Percentiles rank a stretch among this genome's conserved stretches.
phyloP scores from a whole-genome alignment of 2,113 vertebrate genomes.

The Grus americana region DNA sequence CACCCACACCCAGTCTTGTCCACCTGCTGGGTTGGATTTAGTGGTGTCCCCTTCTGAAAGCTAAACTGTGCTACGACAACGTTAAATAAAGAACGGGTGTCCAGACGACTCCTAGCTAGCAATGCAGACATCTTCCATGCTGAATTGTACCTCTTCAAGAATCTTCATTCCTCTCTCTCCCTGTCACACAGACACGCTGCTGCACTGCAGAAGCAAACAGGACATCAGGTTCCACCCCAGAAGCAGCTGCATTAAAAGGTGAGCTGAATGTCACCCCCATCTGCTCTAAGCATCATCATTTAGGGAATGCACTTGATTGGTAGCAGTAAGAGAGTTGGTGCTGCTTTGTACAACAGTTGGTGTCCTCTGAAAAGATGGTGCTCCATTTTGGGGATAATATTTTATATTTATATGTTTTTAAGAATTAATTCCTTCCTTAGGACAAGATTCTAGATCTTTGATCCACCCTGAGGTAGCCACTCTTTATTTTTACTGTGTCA shows the following conservation, averaged over 20 bases:
- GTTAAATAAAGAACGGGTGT: not conserved
- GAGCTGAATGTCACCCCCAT: not conserved
- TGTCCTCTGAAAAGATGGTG: not conserved
- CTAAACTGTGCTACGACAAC: not conserved
- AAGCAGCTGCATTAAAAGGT: not conserved
- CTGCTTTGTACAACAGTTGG: not conserved
- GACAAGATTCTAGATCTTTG: not conserved
- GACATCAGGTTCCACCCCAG: not conserved
- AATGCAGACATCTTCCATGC: not conserved
- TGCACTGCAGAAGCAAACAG: not conserved
- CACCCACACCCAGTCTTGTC: not conserved
- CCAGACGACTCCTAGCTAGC: not conserved
- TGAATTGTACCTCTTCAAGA: not conserved
- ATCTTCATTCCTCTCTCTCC: not conserved
- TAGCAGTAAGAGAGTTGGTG: not conserved
- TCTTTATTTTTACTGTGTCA: not conserved
- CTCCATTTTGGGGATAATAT: not conserved
- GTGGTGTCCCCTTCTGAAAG: not conserved
- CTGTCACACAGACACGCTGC: not conserved
- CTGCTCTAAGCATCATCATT: not conserved
- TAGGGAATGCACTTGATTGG: fast-evolving
- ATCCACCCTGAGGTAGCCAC: not conserved
- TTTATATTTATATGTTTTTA: not conserved
- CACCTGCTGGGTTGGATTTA: not conserved
- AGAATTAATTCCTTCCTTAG: not conserved